A percentile compares a stretch with the other conserved stretches of the same genome.
phyloP scores from a whole-genome alignment of 2,888 invertebrate genomes.

The Branchellion lobata region DNA sequence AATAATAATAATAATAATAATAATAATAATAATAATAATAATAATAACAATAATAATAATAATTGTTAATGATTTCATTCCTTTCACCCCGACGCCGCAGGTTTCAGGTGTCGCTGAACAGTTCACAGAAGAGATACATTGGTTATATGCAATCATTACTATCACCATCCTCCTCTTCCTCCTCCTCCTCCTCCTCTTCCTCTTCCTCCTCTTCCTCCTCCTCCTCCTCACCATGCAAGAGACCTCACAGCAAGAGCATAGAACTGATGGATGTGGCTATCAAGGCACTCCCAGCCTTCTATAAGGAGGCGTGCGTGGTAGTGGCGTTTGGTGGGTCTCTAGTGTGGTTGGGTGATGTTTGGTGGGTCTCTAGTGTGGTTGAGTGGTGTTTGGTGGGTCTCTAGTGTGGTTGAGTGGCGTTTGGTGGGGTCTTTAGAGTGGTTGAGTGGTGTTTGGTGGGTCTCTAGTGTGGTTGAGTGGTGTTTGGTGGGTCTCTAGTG shows the following conservation, averaged over 20 bases:
- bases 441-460: too few species aligned
- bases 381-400: not conserved
- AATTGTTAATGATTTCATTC: not conserved
- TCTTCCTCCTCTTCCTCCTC: not conserved
- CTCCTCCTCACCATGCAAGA: slow-evolving; percentile 66
- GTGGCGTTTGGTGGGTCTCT: not conserved
- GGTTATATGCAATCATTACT: slow-evolving; percentile 73
- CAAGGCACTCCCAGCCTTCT: slow-evolving; percentile 87
- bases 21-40: not conserved
- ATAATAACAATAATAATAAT: not conserved
- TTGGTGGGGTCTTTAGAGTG: not conserved
- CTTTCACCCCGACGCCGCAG: not conserved
- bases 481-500: too few species aligned
- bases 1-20: not conserved
- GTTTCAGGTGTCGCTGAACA: not conserved
- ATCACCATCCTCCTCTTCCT: not conserved
- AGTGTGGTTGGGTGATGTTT: not conserved
- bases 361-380: not conserved
- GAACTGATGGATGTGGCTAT: slow-evolving; percentile 78
- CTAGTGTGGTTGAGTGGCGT: not conserved
- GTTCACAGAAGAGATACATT: slow-evolving; percentile 69
- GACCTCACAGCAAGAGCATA: slow-evolving; percentile 75
- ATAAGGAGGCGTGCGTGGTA: slow-evolving; percentile 67
- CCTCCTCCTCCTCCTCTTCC: too few species aligned
- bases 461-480: too few species aligned